Base-by-base conservation (phyloP, 2,888 invertebrate species). In the Rhagium mordax region DNA sequence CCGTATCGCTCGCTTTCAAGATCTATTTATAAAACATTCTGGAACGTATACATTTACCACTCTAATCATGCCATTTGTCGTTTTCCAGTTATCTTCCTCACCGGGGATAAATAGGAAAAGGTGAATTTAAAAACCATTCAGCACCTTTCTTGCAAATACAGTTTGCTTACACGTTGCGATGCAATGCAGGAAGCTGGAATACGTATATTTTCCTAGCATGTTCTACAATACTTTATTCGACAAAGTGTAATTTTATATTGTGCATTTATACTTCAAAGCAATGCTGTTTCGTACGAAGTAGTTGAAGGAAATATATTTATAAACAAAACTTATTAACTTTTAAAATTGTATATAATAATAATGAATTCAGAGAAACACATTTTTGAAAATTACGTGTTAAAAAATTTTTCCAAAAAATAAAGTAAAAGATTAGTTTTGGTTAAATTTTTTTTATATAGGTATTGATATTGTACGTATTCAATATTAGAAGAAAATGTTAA, bases 61-160 rank as follows among this genome's bases (percentile, higher is more conserved):
- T 67, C 57, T 57, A 67, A 67, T 67, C 67, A 67, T 48, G 67
- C 67, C 57, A 67, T 67, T 57, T 67, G 55, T 67, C 57, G 33
- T 65, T 33, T 20, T 53, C 65, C 65, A 53, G 65, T 65, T 65
- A 65, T 65, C 65, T 51, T 51, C 33, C 65, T 20, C 53, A 15
- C 29, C 20, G 53, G 65, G 53, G 41, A 67, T 57, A 67, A 67
- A 55, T 55, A 29, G 47, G 67, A 33, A 33, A 57, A 67, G 67
- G 67, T 67, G 48, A 67, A 67, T 55, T 67, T 57, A 67, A 67
- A 67, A 57, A 57, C 24, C 55, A 55, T 57, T 67, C 67, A 15
- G 21, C 51, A 21, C 21, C 41, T 24, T 16, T 10, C 15, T 53
- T 15, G 51, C 27, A 47, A 67, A 67, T 55, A 67, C 41, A 41